Conservation (phyloP, 1,140 invertebrate species). For the Drosophila setifemur region DNA sequence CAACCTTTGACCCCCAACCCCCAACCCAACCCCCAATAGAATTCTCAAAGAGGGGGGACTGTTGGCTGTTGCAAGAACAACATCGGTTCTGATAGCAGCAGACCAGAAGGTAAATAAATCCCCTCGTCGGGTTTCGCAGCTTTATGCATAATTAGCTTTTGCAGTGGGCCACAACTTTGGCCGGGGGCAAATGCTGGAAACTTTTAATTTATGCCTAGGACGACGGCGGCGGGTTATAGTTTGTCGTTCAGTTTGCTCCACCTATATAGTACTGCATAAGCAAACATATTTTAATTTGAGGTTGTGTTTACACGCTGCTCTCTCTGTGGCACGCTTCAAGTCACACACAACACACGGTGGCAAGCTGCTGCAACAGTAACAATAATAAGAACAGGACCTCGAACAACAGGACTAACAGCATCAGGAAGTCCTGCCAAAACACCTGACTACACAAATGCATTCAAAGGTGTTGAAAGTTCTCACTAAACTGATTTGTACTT, state of each 20-base stretch:
- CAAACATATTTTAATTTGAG: constrained; percentile 78
- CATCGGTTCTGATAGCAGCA: constrained; percentile 8
- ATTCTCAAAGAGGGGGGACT: neutral
- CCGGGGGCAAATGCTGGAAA: constrained; percentile 51
- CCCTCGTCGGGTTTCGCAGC: constrained; percentile 26
- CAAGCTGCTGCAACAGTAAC: constrained; percentile 32
- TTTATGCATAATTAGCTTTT: constrained; percentile 77
- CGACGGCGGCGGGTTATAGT: constrained; percentile 21
- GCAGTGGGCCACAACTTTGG: constrained; percentile 50
- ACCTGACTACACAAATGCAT: constrained; percentile 40
- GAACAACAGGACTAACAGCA: constrained; percentile 18
- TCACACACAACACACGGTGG: constrained; percentile 42
- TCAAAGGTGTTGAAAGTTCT: too few species aligned
- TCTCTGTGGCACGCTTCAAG: constrained; percentile 59
- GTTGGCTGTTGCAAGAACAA: neutral
- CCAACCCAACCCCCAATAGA: neutral
- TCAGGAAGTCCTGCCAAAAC: constrained; percentile 8
- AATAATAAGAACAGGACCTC: constrained; percentile 31
- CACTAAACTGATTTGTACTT: too few species aligned
- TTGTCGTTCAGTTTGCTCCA: constrained; percentile 55
- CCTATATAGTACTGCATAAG: constrained; percentile 47
- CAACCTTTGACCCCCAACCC: neutral
- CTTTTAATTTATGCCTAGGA: constrained; percentile 74
- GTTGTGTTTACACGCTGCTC: constrained; percentile 68
- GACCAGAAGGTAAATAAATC: constrained; percentile 73